These are phyloP conservation scores for Euplagia quadripunctaria DNA, from an alignment of 2,888 invertebrate species.

Conservation along the genomic window DNA sequence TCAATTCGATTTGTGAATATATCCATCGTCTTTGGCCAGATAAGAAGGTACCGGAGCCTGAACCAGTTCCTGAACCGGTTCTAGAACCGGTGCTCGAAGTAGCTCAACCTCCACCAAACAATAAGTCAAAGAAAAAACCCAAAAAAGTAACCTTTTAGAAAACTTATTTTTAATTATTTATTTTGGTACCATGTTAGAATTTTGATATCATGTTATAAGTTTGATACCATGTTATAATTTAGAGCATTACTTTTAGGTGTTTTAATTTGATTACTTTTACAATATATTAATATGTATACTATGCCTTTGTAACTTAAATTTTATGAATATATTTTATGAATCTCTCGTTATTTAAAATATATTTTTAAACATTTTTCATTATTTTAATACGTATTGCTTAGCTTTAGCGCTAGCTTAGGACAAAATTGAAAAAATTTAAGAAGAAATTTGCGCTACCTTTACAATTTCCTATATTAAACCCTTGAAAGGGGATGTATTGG, in stretches of 20 bases:
- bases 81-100: neutral
- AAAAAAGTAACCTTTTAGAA: neutral
- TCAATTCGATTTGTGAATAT: conserved; percentile 22
- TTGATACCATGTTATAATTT: conserved; percentile 6
- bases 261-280: neutral
- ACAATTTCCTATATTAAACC: too few relatives aligned
- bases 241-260: neutral
- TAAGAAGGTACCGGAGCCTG: conserved; percentile 23
- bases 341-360: too few relatives aligned
- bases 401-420: too few relatives aligned
- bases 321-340: neutral
- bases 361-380: too few relatives aligned
- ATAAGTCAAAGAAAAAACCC: neutral
- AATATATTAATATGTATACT: neutral
- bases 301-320: neutral
- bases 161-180: neutral
- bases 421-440: too few relatives aligned
- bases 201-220: neutral
- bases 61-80: conserved; percentile 7
- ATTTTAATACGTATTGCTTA: too few relatives aligned
- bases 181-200: neutral
- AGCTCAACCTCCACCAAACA: neutral
- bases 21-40: conserved; percentile 35
- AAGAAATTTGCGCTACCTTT: too few relatives aligned
- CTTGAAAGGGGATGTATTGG: too few relatives aligned